A percentile compares a stretch with the other conserved stretches of the same genome.
phyloP scores from a whole-genome alignment of 2,113 vertebrate species.

The Podilymbus podiceps region DNA sequence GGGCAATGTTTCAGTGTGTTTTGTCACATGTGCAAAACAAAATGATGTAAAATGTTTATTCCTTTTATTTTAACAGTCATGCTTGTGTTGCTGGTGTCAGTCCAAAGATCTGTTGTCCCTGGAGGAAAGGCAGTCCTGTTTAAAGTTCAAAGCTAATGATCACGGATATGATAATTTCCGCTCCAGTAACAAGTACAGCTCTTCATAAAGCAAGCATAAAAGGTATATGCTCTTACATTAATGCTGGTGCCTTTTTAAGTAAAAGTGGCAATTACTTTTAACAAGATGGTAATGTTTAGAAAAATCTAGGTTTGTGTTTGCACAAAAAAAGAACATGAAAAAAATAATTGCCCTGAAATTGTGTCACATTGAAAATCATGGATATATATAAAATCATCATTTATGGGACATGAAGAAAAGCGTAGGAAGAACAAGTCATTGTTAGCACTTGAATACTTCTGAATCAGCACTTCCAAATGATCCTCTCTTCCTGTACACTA shows the following conservation, averaged over 20 bases:
- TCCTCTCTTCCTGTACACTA: conserved; percentile 20
- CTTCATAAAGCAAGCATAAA: conserved; percentile 74
- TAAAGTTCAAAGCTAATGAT: conserved; percentile 90
- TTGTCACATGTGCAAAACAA: not conserved
- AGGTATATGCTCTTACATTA: not conserved
- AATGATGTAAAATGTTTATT: not conserved
- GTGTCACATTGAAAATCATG: not conserved
- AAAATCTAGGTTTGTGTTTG: conserved; percentile 36
- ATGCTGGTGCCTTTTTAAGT: conserved; percentile 44
- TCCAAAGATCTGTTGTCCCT: conserved; percentile 78
- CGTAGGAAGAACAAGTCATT: conserved; percentile 2
- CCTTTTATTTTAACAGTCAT: conserved; percentile 81
- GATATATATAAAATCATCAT: not conserved
- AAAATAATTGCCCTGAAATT: not conserved
- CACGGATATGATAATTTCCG: conserved; percentile 89
- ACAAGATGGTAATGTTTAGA: conserved; percentile 4
- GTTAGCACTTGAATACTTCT: conserved; percentile 74
- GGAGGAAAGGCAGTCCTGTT: conserved; percentile 86
- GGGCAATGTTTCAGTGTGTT: not conserved
- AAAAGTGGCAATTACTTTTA: conserved; percentile 23
- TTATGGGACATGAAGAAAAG: conserved; percentile 18
- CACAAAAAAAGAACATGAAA: not conserved
- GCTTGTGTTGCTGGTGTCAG: conserved; percentile 85
- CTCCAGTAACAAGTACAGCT: conserved; percentile 90
- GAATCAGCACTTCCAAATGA: conserved; percentile 66